Evolutionary conservation across 2,888 invertebrate genomes (phyloP).

Genomic region (Tupiocoris notatus): DNA sequence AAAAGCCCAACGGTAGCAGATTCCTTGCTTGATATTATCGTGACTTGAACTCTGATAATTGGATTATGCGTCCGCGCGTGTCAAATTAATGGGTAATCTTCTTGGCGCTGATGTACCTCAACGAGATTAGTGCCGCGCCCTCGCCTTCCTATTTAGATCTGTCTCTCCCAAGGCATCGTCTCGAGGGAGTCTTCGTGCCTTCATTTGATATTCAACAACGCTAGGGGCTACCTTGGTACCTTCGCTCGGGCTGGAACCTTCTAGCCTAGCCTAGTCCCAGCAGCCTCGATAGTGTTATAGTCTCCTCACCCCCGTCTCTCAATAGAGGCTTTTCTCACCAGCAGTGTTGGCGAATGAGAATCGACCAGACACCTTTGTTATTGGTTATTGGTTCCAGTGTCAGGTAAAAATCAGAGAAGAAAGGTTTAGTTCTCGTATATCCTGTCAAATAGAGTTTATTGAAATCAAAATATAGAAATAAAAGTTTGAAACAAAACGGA

Average conservation of each 20-base stretch:
- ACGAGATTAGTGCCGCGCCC: neutral
- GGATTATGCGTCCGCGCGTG: neutral
- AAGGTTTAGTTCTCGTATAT: too few relatives aligned
- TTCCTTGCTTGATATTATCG: neutral
- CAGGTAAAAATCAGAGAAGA: too few relatives aligned
- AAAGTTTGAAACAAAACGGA: too few relatives aligned
- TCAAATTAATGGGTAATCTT: neutral
- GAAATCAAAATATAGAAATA: too few relatives aligned
- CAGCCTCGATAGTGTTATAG: neutral
- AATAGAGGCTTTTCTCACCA: too few relatives aligned
- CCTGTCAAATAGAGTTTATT: too few relatives aligned
- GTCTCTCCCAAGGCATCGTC: neutral
- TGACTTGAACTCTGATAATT: neutral
- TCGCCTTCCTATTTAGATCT: neutral
- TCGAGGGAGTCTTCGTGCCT: neutral
- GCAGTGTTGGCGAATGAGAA: too few relatives aligned
- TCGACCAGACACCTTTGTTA: too few relatives aligned
- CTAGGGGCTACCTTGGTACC: neutral
- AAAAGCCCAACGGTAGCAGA: too few relatives aligned
- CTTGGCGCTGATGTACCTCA: neutral
- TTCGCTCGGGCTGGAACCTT: neutral
- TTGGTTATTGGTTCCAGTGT: too few relatives aligned
- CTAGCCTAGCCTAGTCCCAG: too few relatives aligned
- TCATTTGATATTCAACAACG: neutral
- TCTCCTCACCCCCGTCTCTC: too few relatives aligned